Percentiles rank a stretch among this genome's conserved stretches.
Evolutionary conservation across 2,797 vertebrate genomes (phyloP).

Genomic region (Naso thynnoides): DNA sequence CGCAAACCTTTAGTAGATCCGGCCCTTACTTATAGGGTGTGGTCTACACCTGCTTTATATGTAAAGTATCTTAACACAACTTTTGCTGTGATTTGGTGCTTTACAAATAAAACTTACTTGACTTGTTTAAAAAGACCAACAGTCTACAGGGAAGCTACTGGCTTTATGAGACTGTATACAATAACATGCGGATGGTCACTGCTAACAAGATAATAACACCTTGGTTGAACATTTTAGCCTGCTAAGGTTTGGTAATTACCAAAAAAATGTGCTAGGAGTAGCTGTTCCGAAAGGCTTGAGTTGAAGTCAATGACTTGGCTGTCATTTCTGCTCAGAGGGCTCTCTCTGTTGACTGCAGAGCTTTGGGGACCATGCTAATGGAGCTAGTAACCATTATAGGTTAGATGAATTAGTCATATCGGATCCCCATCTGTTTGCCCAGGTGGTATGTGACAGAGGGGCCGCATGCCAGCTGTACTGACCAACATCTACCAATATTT

Average conservation of each 20-base stretch:
- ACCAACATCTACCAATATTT: slow-evolving; percentile 65
- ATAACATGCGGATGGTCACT: not conserved
- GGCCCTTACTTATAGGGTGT: too few species aligned
- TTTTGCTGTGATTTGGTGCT: too few species aligned
- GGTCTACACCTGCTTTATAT: too few species aligned
- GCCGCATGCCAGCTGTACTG: slow-evolving; percentile 48
- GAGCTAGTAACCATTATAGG: slow-evolving; percentile 61
- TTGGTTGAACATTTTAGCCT: too few species aligned
- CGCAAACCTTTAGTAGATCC: too few species aligned
- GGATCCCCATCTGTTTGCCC: slow-evolving; percentile 80
- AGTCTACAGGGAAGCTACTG: not conserved
- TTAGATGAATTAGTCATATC: slow-evolving; percentile 80
- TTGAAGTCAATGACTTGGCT: slow-evolving; percentile 25
- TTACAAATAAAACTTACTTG: too few species aligned
- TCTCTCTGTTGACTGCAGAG: slow-evolving; percentile 24
- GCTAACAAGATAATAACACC: too few species aligned
- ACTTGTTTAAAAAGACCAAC: not conserved
- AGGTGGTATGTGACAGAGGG: slow-evolving; percentile 75
- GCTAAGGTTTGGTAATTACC: not conserved
- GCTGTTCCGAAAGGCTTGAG: slow-evolving; percentile 34
- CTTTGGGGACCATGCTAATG: slow-evolving; percentile 69
- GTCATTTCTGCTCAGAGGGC: slow-evolving; percentile 36
- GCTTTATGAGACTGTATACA: too few species aligned
- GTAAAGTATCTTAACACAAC: too few species aligned
- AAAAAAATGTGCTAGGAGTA: not conserved